These are phyloP conservation scores for Tapirus indicus DNA, from an alignment of 2,797 vertebrate species.

Conservation along the genomic window DNA sequence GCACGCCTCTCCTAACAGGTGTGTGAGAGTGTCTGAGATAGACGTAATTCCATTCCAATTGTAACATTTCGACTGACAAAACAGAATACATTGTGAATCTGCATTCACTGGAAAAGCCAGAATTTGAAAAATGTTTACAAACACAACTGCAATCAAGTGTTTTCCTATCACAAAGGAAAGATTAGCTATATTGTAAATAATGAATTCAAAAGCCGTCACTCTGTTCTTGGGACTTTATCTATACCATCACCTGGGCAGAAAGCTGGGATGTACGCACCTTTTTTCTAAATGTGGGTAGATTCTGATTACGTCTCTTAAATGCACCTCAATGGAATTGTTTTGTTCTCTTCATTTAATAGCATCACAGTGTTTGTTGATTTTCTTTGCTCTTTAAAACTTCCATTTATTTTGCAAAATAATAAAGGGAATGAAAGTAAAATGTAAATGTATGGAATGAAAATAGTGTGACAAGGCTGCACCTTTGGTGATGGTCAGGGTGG, in stretches of 20 bases:
- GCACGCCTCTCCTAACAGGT: not conserved
- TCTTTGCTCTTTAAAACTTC: not conserved
- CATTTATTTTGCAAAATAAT: conserved; percentile 18
- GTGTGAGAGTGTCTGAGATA: not conserved
- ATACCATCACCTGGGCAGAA: not conserved
- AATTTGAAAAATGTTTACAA: conserved; percentile 72
- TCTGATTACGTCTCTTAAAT: conserved; percentile 19
- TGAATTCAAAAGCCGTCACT: not conserved
- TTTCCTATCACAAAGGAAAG: conserved; percentile 71
- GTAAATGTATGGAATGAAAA: not conserved
- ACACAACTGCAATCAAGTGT: conserved; percentile 65
- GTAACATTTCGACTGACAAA: not conserved
- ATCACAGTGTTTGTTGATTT: not conserved
- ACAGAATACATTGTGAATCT: not conserved
- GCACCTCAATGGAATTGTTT: not conserved
- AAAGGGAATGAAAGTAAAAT: not conserved
- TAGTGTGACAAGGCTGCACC: fast-evolving
- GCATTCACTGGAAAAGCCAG: not conserved
- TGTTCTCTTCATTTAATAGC: conserved; percentile 49
- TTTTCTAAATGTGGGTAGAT: conserved; percentile 8
- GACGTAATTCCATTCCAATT: not conserved
- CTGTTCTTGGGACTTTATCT: conserved; percentile 67
- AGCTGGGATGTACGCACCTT: not conserved
- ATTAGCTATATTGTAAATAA: conserved; percentile 66
- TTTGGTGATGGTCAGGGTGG: fast-evolving